Base-by-base conservation (phyloP, 2,888 invertebrate species). In the Diachrysia chrysitis region DNA sequence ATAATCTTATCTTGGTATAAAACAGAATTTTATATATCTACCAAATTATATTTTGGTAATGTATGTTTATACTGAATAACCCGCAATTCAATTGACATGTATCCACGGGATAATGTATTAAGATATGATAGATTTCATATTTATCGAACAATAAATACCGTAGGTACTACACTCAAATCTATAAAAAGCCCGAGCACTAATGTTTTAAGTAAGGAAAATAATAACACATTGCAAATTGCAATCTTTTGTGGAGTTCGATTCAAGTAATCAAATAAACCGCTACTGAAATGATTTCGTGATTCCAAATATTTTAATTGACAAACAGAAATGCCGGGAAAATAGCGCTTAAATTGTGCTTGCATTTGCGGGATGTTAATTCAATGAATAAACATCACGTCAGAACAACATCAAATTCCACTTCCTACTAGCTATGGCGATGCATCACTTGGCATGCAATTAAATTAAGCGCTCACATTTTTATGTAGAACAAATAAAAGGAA, bases 221-320 rank as follows among this genome's bases (percentile, higher is more conserved):
- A 81, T 82, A 84, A 84, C 76, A 71, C 82, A 84, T 76, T 70
- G 82, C 83, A 87, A 87, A 85, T 87, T 87, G 80, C 81, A 83
- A 83, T 87, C 85, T 89, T 88, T 89, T 87, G 85, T 86, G 78
- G 69, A 87, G 83, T 87, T 89, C 84, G 67, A 76, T 83, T 85
- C 79, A 87, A 85, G 79, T 89, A 92, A 92, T 90, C 87, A 90
- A 93, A 92, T 92, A 91, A 92, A 90, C 89, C 84, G 89, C 89
- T 83, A 88, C 90, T 86, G 91, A 91, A 94, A 94, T 94, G 87
- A 94, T 93, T 93, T 93, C 91, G 83, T 91, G 92, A 91, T 93
- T 92, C 90, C 89, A 93, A 94, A 93, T 94, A 93, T 94, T 94
- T 94, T 93, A 93, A 95, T 93, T 93, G 94, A 92, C 94, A 94